Conservation (phyloP, 2,797 vertebrate genomes). For the Scleropages formosus region DNA sequence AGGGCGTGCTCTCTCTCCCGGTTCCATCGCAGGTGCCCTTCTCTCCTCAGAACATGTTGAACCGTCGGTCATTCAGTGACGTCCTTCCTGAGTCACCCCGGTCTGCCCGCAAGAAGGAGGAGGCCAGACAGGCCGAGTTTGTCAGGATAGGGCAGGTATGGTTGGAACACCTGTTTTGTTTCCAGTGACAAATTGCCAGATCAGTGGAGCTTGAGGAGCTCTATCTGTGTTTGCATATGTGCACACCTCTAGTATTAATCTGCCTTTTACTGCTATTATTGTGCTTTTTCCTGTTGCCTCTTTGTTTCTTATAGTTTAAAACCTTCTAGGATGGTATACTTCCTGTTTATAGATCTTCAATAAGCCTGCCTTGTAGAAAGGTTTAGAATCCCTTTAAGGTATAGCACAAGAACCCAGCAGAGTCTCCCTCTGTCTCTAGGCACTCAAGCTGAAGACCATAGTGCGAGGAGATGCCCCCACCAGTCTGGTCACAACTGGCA, state of each 20-base stretch:
- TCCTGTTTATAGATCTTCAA: no score
- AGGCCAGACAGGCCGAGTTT: constrained; percentile 94
- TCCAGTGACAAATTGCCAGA: not conserved
- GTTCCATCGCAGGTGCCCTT: constrained; percentile 71
- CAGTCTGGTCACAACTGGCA: constrained; percentile 82
- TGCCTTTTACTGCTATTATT: not conserved
- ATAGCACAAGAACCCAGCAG: not conserved
- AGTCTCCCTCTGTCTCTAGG: constrained; percentile 62
- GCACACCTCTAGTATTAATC: not conserved
- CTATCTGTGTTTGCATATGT: no score
- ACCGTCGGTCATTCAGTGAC: constrained; percentile 93
- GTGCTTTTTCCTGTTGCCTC: not conserved
- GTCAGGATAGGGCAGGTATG: constrained; percentile 91
- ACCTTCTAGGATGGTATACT: not conserved
- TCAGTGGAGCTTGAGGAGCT: not conserved
- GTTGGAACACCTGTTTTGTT: not conserved
- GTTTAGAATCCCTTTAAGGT: no score
- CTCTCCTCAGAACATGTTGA: constrained; percentile 92
- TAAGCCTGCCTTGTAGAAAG: no score
- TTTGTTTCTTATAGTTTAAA: not conserved
- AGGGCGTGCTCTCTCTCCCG: constrained; percentile 35
- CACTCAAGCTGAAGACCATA: constrained; percentile 92
- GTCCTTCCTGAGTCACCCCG: constrained; percentile 95
- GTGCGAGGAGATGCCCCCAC: constrained; percentile 89
- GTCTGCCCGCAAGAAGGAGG: constrained; percentile 93